phyloP scores from a whole-genome alignment of 1,140 invertebrate genomes.

The Rhopalosiphum padi region DNA sequence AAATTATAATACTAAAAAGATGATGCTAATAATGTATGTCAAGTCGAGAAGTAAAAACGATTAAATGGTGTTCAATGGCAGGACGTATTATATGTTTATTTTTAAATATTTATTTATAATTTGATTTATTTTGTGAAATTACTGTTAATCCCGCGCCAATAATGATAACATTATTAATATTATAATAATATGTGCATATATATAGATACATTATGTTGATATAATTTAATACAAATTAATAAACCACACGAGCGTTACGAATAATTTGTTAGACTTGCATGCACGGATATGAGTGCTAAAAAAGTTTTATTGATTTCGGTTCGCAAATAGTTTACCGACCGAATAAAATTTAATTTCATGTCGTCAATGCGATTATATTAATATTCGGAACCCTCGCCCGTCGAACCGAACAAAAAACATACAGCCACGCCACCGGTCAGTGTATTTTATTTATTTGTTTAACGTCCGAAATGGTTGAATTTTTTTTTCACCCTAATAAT shows the following conservation, averaged over 20 bases:
- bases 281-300: neutral
- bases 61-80: neutral
- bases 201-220: neutral
- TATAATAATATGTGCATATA: neutral
- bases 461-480: neutral
- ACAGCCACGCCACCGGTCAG: neutral
- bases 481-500: slow-evolving; percentile 2
- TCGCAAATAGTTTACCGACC: neutral
- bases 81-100: neutral
- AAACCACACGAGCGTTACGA: neutral
- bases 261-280: neutral
- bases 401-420: neutral
- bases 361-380: neutral
- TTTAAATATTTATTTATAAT: neutral
- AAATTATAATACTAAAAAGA: neutral
- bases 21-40: no score
- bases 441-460: slow-evolving; percentile 3
- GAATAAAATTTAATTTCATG: neutral
- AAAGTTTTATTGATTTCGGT: neutral
- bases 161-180: neutral
- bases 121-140: neutral
- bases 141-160: neutral
- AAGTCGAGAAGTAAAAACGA: neutral
- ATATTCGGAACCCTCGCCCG: neutral
- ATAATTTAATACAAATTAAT: neutral